Evolutionary conservation across 2,888 invertebrate genomes (phyloP).

Genomic region (Chymomyza amoena): DNA sequence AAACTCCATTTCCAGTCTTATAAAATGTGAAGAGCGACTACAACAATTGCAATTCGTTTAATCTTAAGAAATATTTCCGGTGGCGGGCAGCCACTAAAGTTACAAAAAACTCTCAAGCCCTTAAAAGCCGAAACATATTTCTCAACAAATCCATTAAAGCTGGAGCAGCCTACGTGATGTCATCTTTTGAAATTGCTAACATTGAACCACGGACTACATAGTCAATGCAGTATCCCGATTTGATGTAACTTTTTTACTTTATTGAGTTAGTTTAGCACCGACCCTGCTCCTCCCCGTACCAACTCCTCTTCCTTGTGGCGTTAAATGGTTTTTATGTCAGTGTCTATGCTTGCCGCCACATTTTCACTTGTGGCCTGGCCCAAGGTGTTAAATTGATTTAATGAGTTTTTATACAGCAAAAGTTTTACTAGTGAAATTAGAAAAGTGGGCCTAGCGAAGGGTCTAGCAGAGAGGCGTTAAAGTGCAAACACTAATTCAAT

Average conservation of each 20-base stretch:
- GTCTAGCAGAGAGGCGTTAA: neutral
- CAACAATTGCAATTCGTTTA: too few relatives aligned
- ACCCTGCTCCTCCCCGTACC: neutral
- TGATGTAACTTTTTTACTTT: too few relatives aligned
- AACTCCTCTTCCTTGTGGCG: neutral
- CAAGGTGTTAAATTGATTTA: constrained; percentile 25
- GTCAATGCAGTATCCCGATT: too few relatives aligned
- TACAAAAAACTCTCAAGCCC: too few relatives aligned
- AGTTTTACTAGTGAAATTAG: neutral
- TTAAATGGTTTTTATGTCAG: neutral
- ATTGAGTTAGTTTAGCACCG: too few relatives aligned
- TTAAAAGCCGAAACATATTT: too few relatives aligned
- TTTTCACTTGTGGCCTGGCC: constrained; percentile 2
- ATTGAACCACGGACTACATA: too few relatives aligned
- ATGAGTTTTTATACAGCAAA: constrained; percentile 19
- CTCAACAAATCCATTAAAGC: too few relatives aligned
- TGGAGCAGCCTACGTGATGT: too few relatives aligned
- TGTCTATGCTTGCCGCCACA: neutral
- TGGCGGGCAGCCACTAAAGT: too few relatives aligned
- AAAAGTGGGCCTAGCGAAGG: neutral
- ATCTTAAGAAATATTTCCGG: too few relatives aligned
- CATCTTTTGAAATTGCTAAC: too few relatives aligned
- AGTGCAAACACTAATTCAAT: neutral
- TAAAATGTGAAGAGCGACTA: constrained; percentile 17
- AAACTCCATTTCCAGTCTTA: constrained; percentile 26